These are phyloP conservation scores for Lanius ludovicianus DNA, from an alignment of 2,113 vertebrate species.

Conservation along the genomic window DNA sequence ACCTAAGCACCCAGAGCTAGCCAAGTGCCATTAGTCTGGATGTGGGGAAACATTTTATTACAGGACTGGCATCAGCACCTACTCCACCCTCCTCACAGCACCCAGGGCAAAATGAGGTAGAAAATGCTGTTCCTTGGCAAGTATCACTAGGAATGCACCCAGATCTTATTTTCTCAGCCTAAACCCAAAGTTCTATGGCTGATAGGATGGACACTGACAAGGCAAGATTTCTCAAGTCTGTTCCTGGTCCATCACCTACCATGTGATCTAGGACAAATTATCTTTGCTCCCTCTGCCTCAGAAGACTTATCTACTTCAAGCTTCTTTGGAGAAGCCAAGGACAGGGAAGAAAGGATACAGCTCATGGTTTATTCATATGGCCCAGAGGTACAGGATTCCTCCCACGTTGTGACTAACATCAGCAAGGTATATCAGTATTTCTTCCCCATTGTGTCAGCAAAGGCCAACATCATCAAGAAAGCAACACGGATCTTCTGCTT, in stretches of 20 bases:
- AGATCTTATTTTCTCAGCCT: background rate
- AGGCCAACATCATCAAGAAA: background rate
- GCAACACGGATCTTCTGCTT: background rate
- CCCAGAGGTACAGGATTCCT: background rate
- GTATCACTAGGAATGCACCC: background rate
- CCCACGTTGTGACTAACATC: background rate
- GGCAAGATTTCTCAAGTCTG: background rate
- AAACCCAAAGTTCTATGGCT: background rate
- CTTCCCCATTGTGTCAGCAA: background rate
- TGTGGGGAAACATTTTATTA: background rate
- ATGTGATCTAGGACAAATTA: background rate
- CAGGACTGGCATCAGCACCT: background rate
- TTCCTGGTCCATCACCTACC: background rate
- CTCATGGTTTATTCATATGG: background rate
- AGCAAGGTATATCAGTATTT: background rate
- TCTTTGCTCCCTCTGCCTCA: background rate
- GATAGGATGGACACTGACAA: background rate
- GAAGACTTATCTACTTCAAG: background rate
- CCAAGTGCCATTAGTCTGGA: background rate
- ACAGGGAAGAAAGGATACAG: background rate
- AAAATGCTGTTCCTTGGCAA: background rate
- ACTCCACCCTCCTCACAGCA: background rate
- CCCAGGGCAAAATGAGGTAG: background rate
- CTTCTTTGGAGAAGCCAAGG: background rate
- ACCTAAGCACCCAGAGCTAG: background rate